Evolutionary conservation across 1,140 invertebrate species (phyloP), one percentile per base, ranked within the genome.

Genomic region (Aradophagus sp.): DNA sequence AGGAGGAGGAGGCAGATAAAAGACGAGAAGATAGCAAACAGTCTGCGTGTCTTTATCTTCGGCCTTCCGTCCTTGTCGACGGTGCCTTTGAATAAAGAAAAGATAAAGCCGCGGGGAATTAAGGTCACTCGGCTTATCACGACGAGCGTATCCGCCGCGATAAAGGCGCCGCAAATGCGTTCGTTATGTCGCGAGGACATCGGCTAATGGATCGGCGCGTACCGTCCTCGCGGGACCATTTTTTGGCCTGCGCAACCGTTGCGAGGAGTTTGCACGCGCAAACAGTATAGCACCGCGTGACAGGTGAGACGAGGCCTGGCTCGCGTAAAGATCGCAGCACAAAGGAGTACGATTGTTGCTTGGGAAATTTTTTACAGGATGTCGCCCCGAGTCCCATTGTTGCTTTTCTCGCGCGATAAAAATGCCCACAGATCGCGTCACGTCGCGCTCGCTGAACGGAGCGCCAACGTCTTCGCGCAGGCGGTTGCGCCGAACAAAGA

Each of bases 301-400:
- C 67, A 69, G 50, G 68, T 65, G 59, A 71, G 47, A 52, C 53
- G 32, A 47, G 45, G 53, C 53, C 45, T 71, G 52, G 45, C 59
- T 52, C 59, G 59, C 58, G 41, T 71, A 63, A 65, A 71, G 68
- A 71, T 65, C 68, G 59, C 31, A 65, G 38, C 47, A 71, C 67
- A 70, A 70, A 63, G 58, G 52, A 58, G 34, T 58, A 63, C 50
- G 67, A 70, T 70, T 70, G 67, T 70, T 70, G 67, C 67, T 63
- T 63, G 67, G 58, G 58, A 70, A 70, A 63, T 70, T 70, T 70
- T 70, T 70, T 63, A 58, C 67, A 70, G 67, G 67, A 70, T 70
- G 58, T 63, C 58, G 59, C 62, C 36, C 45, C 58, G 58, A 63
- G 42, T 63, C 67, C 52, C 50, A 63, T 70, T 70, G 58, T 58